Percentiles rank a stretch among this genome's conserved stretches.
These are phyloP conservation scores for Trichogramma evanescens DNA, from an alignment of 2,888 invertebrate genomes.

Conservation along the genomic window DNA sequence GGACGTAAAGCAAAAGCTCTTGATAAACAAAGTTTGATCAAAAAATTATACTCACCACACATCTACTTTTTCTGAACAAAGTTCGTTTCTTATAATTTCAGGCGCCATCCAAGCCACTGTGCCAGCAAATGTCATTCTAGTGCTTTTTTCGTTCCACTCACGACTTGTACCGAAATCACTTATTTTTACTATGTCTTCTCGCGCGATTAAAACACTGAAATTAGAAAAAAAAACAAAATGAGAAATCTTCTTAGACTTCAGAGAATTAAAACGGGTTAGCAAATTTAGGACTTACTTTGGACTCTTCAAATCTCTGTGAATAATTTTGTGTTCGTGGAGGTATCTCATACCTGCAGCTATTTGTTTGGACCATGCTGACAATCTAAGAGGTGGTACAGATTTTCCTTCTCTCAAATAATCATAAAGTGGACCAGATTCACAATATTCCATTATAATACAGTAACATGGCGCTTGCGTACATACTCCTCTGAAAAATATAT, in stretches of 20 bases:
- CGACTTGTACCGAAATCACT: constrained; percentile 96
- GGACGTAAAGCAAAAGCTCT: background rate
- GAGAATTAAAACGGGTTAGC: background rate
- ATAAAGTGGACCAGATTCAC: constrained; percentile 90
- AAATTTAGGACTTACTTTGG: constrained; percentile 79
- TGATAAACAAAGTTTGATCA: background rate
- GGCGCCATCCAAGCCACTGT: constrained; percentile 99
- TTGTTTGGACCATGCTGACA: constrained; percentile 90
- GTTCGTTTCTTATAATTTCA: constrained; percentile 93
- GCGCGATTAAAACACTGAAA: constrained; percentile 75
- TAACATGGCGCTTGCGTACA: constrained; percentile 87
- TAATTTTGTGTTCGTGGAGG: constrained; percentile 91
- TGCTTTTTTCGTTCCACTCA: constrained; percentile 90
- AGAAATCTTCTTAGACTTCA: background rate
- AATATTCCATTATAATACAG: constrained; percentile 97
- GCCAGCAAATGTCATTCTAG: constrained; percentile 96
- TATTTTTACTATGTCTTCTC: constrained; percentile 80
- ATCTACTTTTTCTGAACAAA: constrained; percentile 95
- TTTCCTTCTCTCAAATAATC: constrained; percentile 80
- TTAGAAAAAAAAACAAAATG: background rate
- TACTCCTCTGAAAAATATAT: constrained; percentile 64
- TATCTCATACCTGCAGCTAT: constrained; percentile 96
- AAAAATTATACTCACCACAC: constrained; percentile 66
- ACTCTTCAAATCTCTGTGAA: constrained; percentile 96
- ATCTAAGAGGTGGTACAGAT: constrained; percentile 74